These are phyloP conservation scores for Calameuta idolon DNA, from an alignment of 2,888 invertebrate genomes.

Conservation along the genomic window DNA sequence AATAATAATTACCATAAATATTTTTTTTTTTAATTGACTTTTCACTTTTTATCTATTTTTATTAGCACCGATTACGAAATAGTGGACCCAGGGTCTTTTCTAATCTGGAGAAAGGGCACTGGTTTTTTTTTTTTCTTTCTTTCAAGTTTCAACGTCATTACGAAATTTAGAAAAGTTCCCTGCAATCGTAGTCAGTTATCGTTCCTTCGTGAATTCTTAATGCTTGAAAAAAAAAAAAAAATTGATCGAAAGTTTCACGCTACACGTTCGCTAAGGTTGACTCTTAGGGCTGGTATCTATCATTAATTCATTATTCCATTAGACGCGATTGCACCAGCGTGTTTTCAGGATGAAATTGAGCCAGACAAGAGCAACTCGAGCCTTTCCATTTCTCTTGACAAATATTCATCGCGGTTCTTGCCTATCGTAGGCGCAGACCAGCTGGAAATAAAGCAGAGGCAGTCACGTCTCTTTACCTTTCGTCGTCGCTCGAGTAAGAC, in stretches of 20 bases:
- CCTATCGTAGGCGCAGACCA: background rate
- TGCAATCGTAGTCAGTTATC: background rate
- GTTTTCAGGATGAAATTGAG: background rate
- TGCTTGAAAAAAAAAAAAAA: background rate
- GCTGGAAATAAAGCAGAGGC: background rate
- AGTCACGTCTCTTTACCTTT: background rate
- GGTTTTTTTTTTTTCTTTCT: background rate
- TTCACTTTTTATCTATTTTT: background rate
- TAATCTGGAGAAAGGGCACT: background rate
- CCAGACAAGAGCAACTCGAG: background rate
- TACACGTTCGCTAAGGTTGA: background rate
- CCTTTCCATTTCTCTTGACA: background rate
- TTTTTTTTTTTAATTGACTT: background rate
- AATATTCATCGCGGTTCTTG: background rate
- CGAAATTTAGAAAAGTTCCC: background rate
- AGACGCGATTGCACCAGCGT: background rate
- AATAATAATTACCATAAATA: background rate
- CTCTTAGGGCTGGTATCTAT: background rate
- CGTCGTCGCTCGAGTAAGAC: background rate
- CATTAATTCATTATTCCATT: background rate
- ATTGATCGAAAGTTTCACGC: background rate
- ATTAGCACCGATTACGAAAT: background rate
- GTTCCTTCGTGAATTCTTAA: background rate
- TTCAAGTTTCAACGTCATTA: background rate
- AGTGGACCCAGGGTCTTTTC: background rate